Evolutionary conservation across 2,113 vertebrate species (phyloP), one percentile per base, ranked within the genome.

Genomic region (Syrrhaptes paradoxus): DNA sequence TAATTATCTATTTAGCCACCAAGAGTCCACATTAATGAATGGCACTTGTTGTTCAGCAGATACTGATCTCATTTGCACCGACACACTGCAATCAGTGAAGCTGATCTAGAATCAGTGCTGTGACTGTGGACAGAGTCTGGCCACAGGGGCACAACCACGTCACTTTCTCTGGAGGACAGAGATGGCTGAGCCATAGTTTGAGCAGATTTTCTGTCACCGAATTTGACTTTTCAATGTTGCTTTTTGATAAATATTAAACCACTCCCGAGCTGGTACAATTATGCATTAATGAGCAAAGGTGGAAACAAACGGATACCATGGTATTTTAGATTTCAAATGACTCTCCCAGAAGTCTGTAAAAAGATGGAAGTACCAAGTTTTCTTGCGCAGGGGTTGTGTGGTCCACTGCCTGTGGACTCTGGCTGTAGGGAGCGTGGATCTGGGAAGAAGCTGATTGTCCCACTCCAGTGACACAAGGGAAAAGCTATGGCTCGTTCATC

Each of bases 11-110:
- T 89, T 97, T 96, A 96, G 94, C 95, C 93, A 97, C 96, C 95
- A 96, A 97, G 93, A 95, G 65, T 93, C 95, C 94, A 97, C 95
- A 93, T 95, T 96, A 96, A 95, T 77, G 96, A 97, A 97, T 93
- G 89, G 85, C 84, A 75, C 48, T 73, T 85, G 57, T 34, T 72
- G 62, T 73, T 71, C 59, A 92, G 67, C 84, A 95, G 85, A 84
- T 32, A 61, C 48, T 65, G 71, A 73, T 92, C 77, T 77, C 62
- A 51, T 45, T 79, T 88, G 89, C 57, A 67, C 45, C 73, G 51
- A 82, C 70, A 58, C 36, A 34, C 68, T 55, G 55, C 87, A 65
- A 26, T 41, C 63, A 90, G 62, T 62, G 79, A 79, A 66, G 73
- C 32, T 90, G 74, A 84, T 90, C 73, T 95, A 61, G 90, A 66